Evolutionary conservation across 2,797 vertebrate species (phyloP).

Genomic region (Microtus californicus): DNA sequence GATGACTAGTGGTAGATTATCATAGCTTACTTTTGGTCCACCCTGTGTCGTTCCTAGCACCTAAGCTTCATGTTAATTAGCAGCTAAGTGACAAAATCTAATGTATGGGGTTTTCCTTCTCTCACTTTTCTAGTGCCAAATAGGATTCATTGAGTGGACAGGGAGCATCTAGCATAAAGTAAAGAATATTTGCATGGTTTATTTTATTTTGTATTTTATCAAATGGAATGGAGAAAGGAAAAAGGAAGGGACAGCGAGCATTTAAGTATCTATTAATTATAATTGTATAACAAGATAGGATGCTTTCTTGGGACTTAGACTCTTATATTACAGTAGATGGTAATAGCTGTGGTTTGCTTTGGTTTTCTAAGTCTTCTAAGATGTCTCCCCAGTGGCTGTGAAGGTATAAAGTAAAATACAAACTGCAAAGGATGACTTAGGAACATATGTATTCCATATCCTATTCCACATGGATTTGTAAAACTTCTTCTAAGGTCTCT

Average conservation of each 20-base stretch:
- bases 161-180: slow-evolving; percentile 32
- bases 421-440: slow-evolving; percentile 21
- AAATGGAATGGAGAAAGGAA: slow-evolving; percentile 36
- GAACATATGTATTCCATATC: slow-evolving; percentile 31
- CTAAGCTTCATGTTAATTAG: slow-evolving; percentile 55
- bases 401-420: slow-evolving; percentile 71
- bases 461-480: slow-evolving; percentile 35
- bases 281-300: slow-evolving; percentile 17
- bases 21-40: slow-evolving; percentile 66
- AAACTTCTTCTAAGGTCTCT: slow-evolving; percentile 21
- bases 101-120: slow-evolving; percentile 55
- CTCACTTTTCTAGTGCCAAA: slow-evolving; percentile 55
- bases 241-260: slow-evolving; percentile 10
- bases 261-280: slow-evolving; percentile 43
- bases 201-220: slow-evolving; percentile 47
- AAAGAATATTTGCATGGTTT: slow-evolving; percentile 52
- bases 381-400: slow-evolving; percentile 72
- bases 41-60: slow-evolving; percentile 65
- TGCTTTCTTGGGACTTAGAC: slow-evolving; percentile 27
- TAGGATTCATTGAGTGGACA: slow-evolving; percentile 64
- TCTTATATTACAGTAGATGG: slow-evolving; percentile 3
- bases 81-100: slow-evolving; percentile 53
- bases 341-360: slow-evolving; percentile 30
- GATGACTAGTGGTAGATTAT: slow-evolving; percentile 77
- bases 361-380: slow-evolving; percentile 70